A percentile compares a stretch with the other conserved stretches of the same genome.
Conservation (phyloP, 2,797 vertebrate species). For the Danio choprae region DNA sequence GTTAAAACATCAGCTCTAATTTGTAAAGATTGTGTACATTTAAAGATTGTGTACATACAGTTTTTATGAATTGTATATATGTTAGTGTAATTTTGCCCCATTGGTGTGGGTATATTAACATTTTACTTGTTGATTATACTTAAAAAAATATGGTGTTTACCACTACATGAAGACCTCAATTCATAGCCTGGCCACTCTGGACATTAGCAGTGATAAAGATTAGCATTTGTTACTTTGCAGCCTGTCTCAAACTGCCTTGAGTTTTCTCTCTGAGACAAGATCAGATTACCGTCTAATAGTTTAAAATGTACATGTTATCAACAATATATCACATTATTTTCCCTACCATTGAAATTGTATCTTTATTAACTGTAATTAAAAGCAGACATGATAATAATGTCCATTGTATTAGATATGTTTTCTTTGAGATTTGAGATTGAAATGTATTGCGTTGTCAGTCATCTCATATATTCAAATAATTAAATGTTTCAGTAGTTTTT, state of each 20-base stretch:
- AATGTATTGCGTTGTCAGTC: conserved; percentile 1
- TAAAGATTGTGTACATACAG: background rate
- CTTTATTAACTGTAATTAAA: conserved; percentile 22
- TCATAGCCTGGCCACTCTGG: conserved; percentile 8
- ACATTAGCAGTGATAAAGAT: conserved; percentile 10
- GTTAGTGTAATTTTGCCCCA: background rate
- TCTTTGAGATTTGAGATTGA: background rate
- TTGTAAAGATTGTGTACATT: background rate
- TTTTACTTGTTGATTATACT: background rate
- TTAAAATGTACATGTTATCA: background rate
- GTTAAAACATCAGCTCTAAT: too few relatives aligned
- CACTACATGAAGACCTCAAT: conserved; percentile 26
- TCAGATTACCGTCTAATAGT: conserved; percentile 13
- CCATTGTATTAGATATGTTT: background rate
- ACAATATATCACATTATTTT: background rate
- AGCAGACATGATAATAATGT: conserved; percentile 21
- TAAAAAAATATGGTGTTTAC: conserved; percentile 18
- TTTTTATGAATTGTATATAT: background rate
- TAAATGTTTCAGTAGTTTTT: too few relatives aligned
- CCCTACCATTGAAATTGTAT: background rate
- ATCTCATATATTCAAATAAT: too few relatives aligned
- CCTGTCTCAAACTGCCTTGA: background rate
- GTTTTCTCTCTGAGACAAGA: background rate
- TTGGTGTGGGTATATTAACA: background rate
- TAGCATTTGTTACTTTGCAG: conserved; percentile 8